A percentile compares a stretch with the other conserved stretches of the same genome.
phyloP scores from a whole-genome alignment of 2,113 vertebrate genomes.

The Shinisaurus crocodilurus region DNA sequence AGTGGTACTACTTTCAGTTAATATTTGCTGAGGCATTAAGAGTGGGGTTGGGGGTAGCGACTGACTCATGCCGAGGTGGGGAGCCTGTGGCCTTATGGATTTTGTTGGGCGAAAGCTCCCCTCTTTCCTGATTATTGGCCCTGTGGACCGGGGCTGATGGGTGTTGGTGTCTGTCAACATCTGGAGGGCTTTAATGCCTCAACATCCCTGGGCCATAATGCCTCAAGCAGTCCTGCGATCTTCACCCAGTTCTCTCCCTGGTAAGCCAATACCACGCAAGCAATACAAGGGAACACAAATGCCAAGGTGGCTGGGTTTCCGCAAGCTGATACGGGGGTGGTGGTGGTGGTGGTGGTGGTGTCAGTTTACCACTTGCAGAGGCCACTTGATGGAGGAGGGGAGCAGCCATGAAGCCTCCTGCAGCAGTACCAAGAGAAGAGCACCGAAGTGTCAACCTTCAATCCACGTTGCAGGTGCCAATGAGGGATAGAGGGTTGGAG shows the following conservation, averaged over 20 bases:
- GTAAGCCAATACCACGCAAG: background rate
- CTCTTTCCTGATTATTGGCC: too few species aligned
- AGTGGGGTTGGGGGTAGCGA: background rate
- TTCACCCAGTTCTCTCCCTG: background rate
- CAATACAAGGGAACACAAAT: background rate
- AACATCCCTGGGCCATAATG: background rate
- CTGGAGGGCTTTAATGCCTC: too few species aligned
- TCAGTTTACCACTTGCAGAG: background rate
- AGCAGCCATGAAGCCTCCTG: background rate
- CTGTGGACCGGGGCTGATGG: too few species aligned
- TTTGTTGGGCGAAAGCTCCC: too few species aligned
- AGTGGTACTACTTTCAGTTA: background rate
- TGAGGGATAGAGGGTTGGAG: background rate
- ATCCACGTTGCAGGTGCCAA: too few species aligned
- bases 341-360: too few species aligned
- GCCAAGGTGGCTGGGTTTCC: background rate
- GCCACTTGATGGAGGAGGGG: background rate
- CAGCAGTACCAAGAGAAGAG: background rate
- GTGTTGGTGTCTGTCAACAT: too few species aligned
- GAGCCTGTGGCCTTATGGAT: too few species aligned
- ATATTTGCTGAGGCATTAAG: background rate
- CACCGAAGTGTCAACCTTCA: background rate
- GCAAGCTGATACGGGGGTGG: background rate
- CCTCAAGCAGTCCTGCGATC: background rate
- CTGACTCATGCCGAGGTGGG: background rate